Conservation (phyloP, 2,888 invertebrate species). For the Deilephila porcellus region DNA sequence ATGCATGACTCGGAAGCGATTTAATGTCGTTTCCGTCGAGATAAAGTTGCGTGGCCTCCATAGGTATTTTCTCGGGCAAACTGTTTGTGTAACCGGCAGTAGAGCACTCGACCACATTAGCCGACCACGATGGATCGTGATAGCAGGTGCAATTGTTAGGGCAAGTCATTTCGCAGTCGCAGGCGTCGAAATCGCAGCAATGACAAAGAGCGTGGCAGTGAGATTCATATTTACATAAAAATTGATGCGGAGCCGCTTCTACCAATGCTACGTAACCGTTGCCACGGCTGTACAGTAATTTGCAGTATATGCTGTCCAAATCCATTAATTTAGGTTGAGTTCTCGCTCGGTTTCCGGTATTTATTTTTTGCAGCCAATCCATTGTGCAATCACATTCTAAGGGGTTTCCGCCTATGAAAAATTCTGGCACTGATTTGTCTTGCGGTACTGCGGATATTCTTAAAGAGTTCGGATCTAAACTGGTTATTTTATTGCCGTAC, state of each 20-base stretch:
- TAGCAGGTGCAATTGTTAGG: slow-evolving; percentile 95
- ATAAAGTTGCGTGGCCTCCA: slow-evolving; percentile 95
- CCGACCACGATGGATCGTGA: slow-evolving; percentile 94
- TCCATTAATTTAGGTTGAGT: slow-evolving; percentile 93
- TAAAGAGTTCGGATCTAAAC: slow-evolving; percentile 89
- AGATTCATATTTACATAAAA: slow-evolving; percentile 92
- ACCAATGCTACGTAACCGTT: slow-evolving; percentile 90
- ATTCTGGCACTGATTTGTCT: slow-evolving; percentile 90
- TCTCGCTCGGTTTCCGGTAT: slow-evolving; percentile 89
- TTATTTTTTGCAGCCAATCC: slow-evolving; percentile 95
- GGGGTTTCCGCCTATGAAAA: slow-evolving; percentile 93
- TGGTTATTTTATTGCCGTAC: slow-evolving; percentile 91
- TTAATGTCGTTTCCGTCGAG: slow-evolving; percentile 93
- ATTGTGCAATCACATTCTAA: slow-evolving; percentile 95
- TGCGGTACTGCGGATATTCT: slow-evolving; percentile 90
- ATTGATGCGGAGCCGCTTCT: slow-evolving; percentile 92
- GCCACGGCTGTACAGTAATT: slow-evolving; percentile 91
- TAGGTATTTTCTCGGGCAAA: slow-evolving; percentile 93
- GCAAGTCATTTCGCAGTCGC: slow-evolving; percentile 97
- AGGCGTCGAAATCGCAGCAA: slow-evolving; percentile 96
- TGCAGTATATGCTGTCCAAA: slow-evolving; percentile 92
- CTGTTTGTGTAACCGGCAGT: slow-evolving; percentile 87
- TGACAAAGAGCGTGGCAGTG: slow-evolving; percentile 95
- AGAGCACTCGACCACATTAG: slow-evolving; percentile 94
- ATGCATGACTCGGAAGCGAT: slow-evolving; percentile 91